These are phyloP conservation scores for Andrena hattorfiana DNA, from an alignment of 2,888 invertebrate species.

Conservation along the genomic window DNA sequence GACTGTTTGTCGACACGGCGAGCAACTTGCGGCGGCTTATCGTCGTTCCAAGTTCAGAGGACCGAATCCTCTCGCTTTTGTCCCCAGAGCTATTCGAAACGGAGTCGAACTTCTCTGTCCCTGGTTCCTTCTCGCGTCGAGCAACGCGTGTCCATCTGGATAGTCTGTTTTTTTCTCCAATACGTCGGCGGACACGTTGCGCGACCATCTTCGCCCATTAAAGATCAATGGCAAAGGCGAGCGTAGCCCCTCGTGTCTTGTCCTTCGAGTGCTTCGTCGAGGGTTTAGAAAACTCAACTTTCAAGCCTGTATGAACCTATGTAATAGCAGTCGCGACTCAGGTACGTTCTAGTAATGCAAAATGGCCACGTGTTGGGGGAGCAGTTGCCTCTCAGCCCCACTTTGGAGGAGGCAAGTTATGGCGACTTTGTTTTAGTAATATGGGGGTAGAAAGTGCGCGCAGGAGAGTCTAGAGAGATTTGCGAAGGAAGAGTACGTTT, in stretches of 20 bases:
- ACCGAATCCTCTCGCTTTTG: slow-evolving; percentile 36
- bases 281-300: neutral
- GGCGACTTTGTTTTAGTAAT: neutral
- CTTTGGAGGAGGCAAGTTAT: slow-evolving; percentile 10
- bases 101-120: slow-evolving; percentile 15
- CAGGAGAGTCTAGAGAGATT: neutral
- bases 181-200: slow-evolving; percentile 2
- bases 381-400: neutral
- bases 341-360: neutral
- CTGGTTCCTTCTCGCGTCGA: slow-evolving; percentile 5
- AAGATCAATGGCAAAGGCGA: neutral
- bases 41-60: slow-evolving; percentile 70
- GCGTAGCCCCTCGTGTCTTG: slow-evolving; percentile 24
- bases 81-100: neutral
- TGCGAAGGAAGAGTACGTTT: neutral
- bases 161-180: neutral
- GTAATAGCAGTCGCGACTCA: neutral
- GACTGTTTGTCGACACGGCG: slow-evolving; percentile 45
- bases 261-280: neutral
- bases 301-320: neutral
- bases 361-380: neutral
- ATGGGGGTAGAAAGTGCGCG: neutral
- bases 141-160: neutral
- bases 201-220: neutral
- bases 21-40: slow-evolving; percentile 35